Evolutionary conservation across 2,797 vertebrate genomes (phyloP), one percentile per base, ranked within the genome.

Genomic region (Chelidonichthys spinosus): DNA sequence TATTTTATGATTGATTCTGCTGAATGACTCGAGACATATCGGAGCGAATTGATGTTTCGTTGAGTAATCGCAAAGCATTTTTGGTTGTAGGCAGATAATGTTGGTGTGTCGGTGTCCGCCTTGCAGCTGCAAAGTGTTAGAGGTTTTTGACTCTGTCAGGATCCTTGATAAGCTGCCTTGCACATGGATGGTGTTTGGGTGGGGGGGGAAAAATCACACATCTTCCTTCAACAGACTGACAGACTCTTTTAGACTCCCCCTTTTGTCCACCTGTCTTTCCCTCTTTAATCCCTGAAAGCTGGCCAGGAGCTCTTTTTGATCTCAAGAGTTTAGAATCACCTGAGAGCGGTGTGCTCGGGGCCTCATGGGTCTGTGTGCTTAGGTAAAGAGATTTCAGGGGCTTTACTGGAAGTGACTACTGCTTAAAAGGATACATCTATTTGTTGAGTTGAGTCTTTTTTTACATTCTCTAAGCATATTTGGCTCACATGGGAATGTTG

Each of bases 221-320:
- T 32, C 61, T 53, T 74, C 56, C 49, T 77, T 74, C 62, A 74
- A 77, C 55, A 64, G 74, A 36, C 53, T 69, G 59, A 68, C 71
- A 54, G 70, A 61, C 50, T 79, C 39, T 65, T 67, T 75, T 36
- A 39, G 52, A 69, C 68, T 81, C 58, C 37, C 60, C 39, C 52
- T 70, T 71, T 83, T 83, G 77, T 78, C 72, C 69, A 52, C 39
- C 73, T 67, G 72, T 83, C 69, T 74, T n/a, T 61, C 56, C 72
- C 49, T 81, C 52, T 82, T 82, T 88, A 84, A 85, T 85, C 83
- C 72, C 63, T 8, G 8, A 52, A 80, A 86, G 56, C 66, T 78
- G 49, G 71, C 69, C 53, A 32, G 56, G 37, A 78, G 64, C 72
- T 74, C 47, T 64, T 85, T 25, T 87, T 84, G 83, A 89, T 82